phyloP scores from a whole-genome alignment of 2,888 invertebrate genomes.

The Drosophila anomelani region DNA sequence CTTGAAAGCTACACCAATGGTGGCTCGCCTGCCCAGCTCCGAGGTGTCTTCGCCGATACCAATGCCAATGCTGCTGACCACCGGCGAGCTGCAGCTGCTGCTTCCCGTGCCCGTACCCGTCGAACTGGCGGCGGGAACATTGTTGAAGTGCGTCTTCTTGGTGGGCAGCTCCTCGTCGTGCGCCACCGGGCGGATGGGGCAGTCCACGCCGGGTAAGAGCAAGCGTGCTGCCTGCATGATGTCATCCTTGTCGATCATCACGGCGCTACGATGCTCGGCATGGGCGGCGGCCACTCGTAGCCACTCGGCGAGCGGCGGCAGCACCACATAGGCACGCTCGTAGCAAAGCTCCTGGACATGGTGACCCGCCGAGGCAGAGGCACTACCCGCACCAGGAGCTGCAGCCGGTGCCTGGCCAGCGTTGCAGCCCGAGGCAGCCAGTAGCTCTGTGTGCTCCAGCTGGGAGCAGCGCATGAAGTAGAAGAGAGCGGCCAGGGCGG shows the following conservation, averaged over 20 bases:
- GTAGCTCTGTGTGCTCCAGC: slow-evolving; percentile 88
- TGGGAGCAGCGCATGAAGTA: slow-evolving; percentile 97
- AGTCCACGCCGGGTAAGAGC: slow-evolving; percentile 94
- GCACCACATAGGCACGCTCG: slow-evolving; percentile 93
- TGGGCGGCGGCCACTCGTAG: slow-evolving; percentile 93
- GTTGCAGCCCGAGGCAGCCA: slow-evolving; percentile 77
- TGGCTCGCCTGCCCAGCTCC: slow-evolving; percentile 88
- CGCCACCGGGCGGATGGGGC: slow-evolving; percentile 91
- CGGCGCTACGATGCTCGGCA: slow-evolving; percentile 91
- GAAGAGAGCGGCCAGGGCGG: slow-evolving; percentile 92
- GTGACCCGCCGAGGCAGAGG: slow-evolving; percentile 73
- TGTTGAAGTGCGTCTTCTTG: slow-evolving; percentile 78
- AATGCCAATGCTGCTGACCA: slow-evolving; percentile 53
- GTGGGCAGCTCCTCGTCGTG: slow-evolving; percentile 86
- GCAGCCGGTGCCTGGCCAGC: slow-evolving; percentile 52
- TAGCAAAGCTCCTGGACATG: slow-evolving; percentile 91
- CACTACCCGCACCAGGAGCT: slow-evolving; percentile 40
- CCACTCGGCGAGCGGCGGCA: slow-evolving; percentile 97
- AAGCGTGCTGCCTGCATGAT: slow-evolving; percentile 94
- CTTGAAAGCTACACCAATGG: slow-evolving; percentile 91
- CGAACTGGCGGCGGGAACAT: slow-evolving; percentile 40
- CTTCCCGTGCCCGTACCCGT: slow-evolving; percentile 63
- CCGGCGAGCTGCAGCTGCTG: slow-evolving; percentile 62
- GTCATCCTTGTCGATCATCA: slow-evolving; percentile 93
- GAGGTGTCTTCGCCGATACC: slow-evolving; percentile 81